A percentile compares a stretch with the other conserved stretches of the same genome.
phyloP scores from a whole-genome alignment of 1,140 invertebrate species.

The Paraescarpia echinospica region DNA sequence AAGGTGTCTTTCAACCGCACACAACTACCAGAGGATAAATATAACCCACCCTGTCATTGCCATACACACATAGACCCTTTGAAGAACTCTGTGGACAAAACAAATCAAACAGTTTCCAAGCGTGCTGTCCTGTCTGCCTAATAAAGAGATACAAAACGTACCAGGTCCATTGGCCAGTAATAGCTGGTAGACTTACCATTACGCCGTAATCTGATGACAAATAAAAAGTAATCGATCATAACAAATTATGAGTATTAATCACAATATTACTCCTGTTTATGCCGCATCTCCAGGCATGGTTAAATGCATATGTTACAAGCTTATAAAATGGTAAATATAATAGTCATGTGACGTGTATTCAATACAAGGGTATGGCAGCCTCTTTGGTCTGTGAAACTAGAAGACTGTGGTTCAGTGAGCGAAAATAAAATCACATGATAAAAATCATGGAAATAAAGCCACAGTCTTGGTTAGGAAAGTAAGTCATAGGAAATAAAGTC shows the following conservation, averaged over 20 bases:
- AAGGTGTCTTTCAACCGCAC: background rate
- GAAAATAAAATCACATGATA: too few relatives aligned
- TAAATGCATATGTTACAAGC: too few relatives aligned
- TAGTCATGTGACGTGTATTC: too few relatives aligned
- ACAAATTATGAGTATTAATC: background rate
- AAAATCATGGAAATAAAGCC: too few relatives aligned
- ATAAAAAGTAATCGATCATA: background rate
- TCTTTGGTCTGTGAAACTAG: too few relatives aligned
- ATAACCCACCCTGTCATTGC: background rate
- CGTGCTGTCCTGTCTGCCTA: background rate
- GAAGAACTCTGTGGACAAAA: too few relatives aligned
- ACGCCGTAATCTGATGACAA: background rate
- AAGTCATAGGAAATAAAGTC: too few relatives aligned
- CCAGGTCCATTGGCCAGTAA: background rate
- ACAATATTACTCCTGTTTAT: background rate
- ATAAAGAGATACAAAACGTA: background rate
- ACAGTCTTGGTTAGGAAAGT: too few relatives aligned
- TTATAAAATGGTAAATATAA: too few relatives aligned
- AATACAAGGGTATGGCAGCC: too few relatives aligned
- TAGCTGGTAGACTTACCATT: background rate
- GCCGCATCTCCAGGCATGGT: too few relatives aligned
- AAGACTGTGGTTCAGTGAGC: too few relatives aligned
- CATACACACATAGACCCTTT: background rate
- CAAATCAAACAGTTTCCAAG: background rate
- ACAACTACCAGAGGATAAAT: background rate